These are phyloP conservation scores for Drosophila stalkeri DNA, from an alignment of 2,888 invertebrate species.

Conservation along the genomic window DNA sequence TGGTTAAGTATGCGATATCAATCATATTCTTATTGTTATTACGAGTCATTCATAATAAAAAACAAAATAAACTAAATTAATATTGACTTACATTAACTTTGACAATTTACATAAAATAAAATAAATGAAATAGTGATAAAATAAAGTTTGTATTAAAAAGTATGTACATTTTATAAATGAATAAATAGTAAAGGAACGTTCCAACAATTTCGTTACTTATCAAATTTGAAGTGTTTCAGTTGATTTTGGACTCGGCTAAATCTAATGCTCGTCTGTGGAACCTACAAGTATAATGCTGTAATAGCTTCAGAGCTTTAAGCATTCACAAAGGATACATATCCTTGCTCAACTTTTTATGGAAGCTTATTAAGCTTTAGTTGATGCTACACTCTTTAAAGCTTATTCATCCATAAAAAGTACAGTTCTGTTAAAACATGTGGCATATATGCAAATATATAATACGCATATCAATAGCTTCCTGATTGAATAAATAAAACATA, in stretches of 20 bases:
- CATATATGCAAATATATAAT: background rate
- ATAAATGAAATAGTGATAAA: no score
- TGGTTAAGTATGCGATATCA: background rate
- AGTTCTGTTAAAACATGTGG: background rate
- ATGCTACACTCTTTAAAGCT: background rate
- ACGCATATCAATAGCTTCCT: background rate
- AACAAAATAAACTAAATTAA: no score
- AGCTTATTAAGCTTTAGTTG: conserved; percentile 2
- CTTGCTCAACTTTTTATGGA: background rate
- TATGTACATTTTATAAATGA: no score
- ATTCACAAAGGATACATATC: background rate
- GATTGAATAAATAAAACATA: no score
- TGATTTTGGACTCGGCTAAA: background rate
- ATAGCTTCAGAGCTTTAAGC: background rate
- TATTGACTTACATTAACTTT: no score
- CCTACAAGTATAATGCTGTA: background rate
- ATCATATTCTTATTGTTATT: no score
- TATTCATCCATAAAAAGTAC: background rate
- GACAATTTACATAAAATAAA: no score
- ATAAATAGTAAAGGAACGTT: background rate
- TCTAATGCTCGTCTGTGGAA: background rate
- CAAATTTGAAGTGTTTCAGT: background rate
- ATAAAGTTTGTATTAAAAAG: no score
- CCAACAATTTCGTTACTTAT: background rate
- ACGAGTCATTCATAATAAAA: no score